A percentile compares a stretch with the other conserved stretches of the same genome.
phyloP scores from a whole-genome alignment of 2,113 vertebrate genomes.

The Pitta sordida region DNA sequence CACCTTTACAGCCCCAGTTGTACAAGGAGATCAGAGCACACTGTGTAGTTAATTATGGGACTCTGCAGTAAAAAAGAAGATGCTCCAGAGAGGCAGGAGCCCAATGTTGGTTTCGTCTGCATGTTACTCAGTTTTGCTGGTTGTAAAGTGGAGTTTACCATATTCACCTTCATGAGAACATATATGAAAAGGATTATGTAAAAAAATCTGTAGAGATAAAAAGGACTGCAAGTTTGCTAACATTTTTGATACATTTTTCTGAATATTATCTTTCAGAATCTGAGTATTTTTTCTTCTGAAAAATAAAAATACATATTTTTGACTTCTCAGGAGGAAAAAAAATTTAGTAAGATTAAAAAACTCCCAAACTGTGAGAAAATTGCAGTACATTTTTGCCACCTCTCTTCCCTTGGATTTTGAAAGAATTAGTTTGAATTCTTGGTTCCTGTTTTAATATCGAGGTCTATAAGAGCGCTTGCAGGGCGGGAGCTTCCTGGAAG shows the following conservation, averaged over 20 bases:
- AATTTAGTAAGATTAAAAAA: not conserved
- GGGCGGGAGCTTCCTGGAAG: not conserved
- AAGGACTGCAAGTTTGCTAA: not conserved
- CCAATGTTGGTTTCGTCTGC: not conserved
- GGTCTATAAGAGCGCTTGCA: not conserved
- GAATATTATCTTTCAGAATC: not conserved
- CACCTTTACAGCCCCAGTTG: not conserved
- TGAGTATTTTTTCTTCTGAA: not conserved
- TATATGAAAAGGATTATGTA: not conserved
- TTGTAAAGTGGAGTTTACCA: not conserved
- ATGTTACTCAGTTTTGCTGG: not conserved
- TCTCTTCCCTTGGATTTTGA: not conserved
- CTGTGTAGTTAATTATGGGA: not conserved
- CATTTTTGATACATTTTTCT: not conserved
- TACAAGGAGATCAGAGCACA: not conserved
- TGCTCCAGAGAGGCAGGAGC: not conserved
- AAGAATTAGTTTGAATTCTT: not conserved
- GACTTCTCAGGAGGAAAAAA: not conserved
- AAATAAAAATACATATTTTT: not conserved
- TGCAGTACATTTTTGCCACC: not conserved
- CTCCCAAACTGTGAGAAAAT: not conserved
- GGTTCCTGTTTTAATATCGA: not conserved
- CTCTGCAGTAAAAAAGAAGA: not conserved
- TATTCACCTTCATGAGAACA: not conserved
- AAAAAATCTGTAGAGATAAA: not conserved